These are phyloP conservation scores for Synodontis membranacea DNA, from an alignment of 2,113 vertebrate genomes.

Conservation along the genomic window DNA sequence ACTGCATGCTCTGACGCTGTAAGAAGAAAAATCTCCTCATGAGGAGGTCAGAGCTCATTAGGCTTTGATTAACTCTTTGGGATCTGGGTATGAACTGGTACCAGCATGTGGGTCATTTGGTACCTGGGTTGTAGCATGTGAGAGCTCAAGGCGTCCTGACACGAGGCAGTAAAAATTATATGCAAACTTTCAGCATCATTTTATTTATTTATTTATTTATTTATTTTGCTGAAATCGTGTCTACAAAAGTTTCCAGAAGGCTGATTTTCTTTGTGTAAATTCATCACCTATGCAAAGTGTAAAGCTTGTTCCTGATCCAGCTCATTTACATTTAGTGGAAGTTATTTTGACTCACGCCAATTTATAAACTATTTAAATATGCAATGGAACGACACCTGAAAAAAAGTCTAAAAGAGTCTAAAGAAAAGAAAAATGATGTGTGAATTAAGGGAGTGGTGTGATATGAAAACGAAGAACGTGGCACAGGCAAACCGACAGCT, in stretches of 20 bases:
- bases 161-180: neutral
- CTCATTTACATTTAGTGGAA: neutral
- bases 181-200: neutral
- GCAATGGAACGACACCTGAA: too few species aligned
- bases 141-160: neutral
- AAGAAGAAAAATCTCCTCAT: constrained; percentile 2
- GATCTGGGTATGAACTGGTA: neutral
- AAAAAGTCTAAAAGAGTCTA: too few species aligned
- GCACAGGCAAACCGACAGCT: too few species aligned
- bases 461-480: too few species aligned
- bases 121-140: neutral
- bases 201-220: too few species aligned
- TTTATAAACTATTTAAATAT: too few species aligned
- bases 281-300: too few species aligned
- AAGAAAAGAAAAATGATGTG: too few species aligned
- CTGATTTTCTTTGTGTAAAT: neutral
- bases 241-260: neutral
- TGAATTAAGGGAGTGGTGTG: too few species aligned
- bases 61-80: constrained; percentile 9
- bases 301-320: neutral
- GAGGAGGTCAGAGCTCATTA: neutral
- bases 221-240: too few species aligned
- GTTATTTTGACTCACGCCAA: too few species aligned
- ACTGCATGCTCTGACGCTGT: constrained; percentile 26
- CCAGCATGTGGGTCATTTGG: neutral